Base-by-base conservation (phyloP, 2,888 invertebrate species). In the Caenorhabditis sp. region DNA sequence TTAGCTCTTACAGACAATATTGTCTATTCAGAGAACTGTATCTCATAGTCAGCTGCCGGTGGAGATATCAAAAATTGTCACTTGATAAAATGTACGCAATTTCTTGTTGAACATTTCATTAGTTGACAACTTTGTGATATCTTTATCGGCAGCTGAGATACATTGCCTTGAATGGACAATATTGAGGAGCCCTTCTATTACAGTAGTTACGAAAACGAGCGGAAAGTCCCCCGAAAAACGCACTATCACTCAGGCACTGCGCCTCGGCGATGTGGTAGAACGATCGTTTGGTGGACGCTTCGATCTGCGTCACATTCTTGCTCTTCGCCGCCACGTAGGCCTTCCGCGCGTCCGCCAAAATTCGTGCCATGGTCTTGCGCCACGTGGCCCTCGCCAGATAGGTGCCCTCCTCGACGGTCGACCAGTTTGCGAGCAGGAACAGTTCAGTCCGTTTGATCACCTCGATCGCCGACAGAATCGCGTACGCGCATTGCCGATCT, bases 211-310 rank as follows among this genome's bases (percentile, higher is more conserved):
- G n/a, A n/a, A n/a, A n/a, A n/a, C n/a, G n/a, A n/a, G n/a, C n/a
- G n/a, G n/a, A n/a, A n/a, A n/a, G n/a, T 6, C 24, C 45, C 20
- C 46, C 13, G 24, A 46, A 24, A 11, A 17, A 41, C 66, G 50
- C 32, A 68, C 66, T 68, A 15, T 68, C 58, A 46, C 50, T 58
- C 17, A 56, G n/a, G 27, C 59, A 59, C 35, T 70, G 70, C 11
- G 70, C 59, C 20, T 70, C 70, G 9, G 70, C 70, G 26, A 70
- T 70, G 37, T 70, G 70, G 22, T 59, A 70, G 15, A 70, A 59
- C 26, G 59, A 59, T 3, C 24, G n/a, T 24, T 59, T 70, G 6
- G 70, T 59, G 6, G 53, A 27, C 22, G 59, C 45, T 13, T 70
- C 70, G 11, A 52, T 43, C 20, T 17, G 41, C 0, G 43, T 13